Conservation (phyloP, 2,888 invertebrate species). For the Acleris emargana region DNA sequence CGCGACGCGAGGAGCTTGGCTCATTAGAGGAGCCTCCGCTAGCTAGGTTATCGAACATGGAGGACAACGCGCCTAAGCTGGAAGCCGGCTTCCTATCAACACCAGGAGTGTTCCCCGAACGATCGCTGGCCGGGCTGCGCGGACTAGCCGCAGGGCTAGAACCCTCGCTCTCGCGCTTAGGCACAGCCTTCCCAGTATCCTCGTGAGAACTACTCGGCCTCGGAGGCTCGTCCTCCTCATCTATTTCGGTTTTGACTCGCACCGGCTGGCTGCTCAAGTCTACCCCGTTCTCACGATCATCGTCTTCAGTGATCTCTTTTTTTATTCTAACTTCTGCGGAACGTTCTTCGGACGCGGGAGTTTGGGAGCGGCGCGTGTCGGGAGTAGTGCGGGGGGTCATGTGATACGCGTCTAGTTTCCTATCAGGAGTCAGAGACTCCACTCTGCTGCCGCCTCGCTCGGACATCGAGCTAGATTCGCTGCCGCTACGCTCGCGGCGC, state of each 20-base stretch:
- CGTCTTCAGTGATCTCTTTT: conserved; percentile 81
- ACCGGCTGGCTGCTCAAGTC: conserved; percentile 75
- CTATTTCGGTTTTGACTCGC: conserved; percentile 86
- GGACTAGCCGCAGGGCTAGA: conserved; percentile 85
- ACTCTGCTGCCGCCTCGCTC: conserved; percentile 91
- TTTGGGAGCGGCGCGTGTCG: conserved; percentile 85
- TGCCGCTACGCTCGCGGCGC: conserved; percentile 92
- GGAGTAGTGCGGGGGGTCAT: conserved; percentile 88
- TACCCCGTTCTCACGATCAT: conserved; percentile 77
- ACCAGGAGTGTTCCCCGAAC: conserved; percentile 88
- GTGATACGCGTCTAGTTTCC: conserved; percentile 87
- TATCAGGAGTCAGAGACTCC: conserved; percentile 92
- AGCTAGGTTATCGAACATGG: conserved; percentile 94
- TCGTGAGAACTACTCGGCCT: conserved; percentile 67
- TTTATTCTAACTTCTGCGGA: conserved; percentile 84
- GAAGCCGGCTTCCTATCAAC: conserved; percentile 86
- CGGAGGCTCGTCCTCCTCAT: conserved; percentile 84
- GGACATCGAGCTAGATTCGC: conserved; percentile 94
- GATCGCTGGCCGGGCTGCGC: conserved; percentile 90
- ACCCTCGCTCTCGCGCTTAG: conserved; percentile 83
- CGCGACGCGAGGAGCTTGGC: conserved; percentile 85
- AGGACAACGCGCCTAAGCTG: conserved; percentile 92
- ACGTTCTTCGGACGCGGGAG: conserved; percentile 85
- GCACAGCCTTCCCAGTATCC: conserved; percentile 66
- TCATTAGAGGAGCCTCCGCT: conserved; percentile 77